Conservation (phyloP, 2,113 vertebrate genomes). For the Chauna torquata region DNA sequence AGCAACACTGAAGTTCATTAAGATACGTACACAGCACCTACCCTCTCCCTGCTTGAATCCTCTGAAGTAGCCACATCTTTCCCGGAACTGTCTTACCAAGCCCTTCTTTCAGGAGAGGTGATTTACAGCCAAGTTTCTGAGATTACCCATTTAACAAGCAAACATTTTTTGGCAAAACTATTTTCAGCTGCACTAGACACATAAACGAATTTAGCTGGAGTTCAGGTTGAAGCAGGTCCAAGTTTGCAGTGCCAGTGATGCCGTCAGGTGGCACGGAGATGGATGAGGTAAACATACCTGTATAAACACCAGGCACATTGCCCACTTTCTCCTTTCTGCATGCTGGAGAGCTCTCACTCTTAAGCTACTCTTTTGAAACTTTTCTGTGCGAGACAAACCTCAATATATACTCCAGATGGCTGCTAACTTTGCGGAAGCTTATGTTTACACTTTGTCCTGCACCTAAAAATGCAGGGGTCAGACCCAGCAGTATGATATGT, state of each 20-base stretch:
- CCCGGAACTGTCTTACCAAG: not conserved
- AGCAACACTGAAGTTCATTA: not conserved
- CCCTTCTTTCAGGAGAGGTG: not conserved
- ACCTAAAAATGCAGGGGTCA: not conserved
- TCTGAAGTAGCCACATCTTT: not conserved
- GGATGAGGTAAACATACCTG: not conserved
- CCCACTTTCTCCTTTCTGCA: not conserved
- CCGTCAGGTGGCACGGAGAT: not conserved
- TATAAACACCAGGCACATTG: not conserved
- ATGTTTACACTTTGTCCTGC: not conserved
- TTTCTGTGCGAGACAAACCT: not conserved
- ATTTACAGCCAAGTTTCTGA: not conserved
- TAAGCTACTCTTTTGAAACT: not conserved
- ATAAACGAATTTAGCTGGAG: not conserved
- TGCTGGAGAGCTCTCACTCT: not conserved
- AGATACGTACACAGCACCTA: not conserved
- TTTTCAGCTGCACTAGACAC: not conserved
- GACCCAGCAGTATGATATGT: not conserved
- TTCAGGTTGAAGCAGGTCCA: not conserved
- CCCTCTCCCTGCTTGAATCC: not conserved
- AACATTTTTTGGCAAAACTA: not conserved
- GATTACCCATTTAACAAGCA: not conserved
- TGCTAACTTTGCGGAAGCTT: not conserved
- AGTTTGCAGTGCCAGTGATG: not conserved
- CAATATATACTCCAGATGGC: not conserved